Evolutionary conservation across 2,888 invertebrate species (phyloP), one percentile per base, ranked within the genome.

Genomic region (Heterodera filipjevi): DNA sequence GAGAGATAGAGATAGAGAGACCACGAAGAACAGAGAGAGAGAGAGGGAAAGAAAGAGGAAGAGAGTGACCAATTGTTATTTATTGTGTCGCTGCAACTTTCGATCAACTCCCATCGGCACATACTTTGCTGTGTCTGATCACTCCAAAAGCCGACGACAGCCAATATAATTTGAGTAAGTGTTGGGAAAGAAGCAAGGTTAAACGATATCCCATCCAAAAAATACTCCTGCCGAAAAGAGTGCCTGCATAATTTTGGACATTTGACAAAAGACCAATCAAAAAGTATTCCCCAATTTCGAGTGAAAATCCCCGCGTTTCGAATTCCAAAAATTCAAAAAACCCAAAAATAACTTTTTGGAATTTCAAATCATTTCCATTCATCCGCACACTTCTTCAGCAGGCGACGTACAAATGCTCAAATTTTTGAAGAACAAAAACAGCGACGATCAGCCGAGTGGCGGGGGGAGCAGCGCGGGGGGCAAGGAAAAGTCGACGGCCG

Each of bases 401-500:
- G n/a, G n/a, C n/a, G n/a, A 19, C 32, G 68, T 14, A 64, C 27
- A 75, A 35, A 86, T 86, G 86, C 84, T 86, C 80, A 86, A 86
- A 82, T 86, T 86, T 80, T 80, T 86, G 77, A 86, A 85, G 81
- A 85, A 85, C 76, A 81, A 83, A 70, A 84, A 85, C 71, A 76
- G 33, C 72, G 86, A 85, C 79, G 86, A 86, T 73, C 79, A 80
- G 53, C 81, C 82, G 74, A 81, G 82, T 75, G 81, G 82, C 77
- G 75, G 81, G 71, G 81, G 85, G 83, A 72, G 81, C 84, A 39
- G 77, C 46, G 64, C 64, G 80, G 46, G 84, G 82, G 39, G 84
- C 81, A 73, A 81, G 85, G 84, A 82, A 78, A 84, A 72, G 39
- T 30, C 39, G 19, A n/a, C 68, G 10, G 33, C 76, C 39, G 71